Evolutionary conservation across 1,140 invertebrate species (phyloP).

Genomic region (Aricia agestis): DNA sequence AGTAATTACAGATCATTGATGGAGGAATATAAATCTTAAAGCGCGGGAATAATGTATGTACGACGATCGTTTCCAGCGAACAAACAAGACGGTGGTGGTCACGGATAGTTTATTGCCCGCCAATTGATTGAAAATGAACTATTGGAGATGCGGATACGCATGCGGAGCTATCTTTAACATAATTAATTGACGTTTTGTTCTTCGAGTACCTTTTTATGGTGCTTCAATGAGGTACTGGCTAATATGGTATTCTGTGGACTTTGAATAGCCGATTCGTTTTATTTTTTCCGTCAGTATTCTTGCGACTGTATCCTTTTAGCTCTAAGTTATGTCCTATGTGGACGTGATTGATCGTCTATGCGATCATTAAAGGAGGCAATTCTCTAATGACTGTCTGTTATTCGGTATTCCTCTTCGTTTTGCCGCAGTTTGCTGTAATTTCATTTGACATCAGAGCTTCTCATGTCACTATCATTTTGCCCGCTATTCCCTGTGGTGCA

Average conservation of each 20-base stretch:
- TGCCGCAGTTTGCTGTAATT: not conserved
- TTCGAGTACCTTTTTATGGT: constrained; percentile 11
- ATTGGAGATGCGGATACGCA: constrained; percentile 22
- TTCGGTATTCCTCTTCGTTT: not conserved
- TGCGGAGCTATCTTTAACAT: constrained; percentile 28
- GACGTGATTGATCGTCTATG: not conserved
- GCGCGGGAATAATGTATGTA: constrained; percentile 29
- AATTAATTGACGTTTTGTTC: constrained; percentile 20
- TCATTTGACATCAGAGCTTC: not conserved
- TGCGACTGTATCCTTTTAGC: not conserved
- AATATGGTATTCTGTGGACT: constrained; percentile 11
- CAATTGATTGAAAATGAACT: constrained; percentile 51
- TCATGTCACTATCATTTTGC: not conserved
- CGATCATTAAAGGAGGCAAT: not conserved
- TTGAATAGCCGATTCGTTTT: constrained; percentile 5
- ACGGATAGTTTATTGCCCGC: constrained; percentile 48
- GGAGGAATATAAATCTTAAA: constrained; percentile 40
- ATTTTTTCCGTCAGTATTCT: constrained; percentile 6
- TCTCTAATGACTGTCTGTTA: not conserved
- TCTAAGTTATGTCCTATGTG: not conserved
- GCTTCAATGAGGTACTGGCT: not conserved
- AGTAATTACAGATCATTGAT: constrained; percentile 37
- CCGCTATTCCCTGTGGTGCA: not conserved
- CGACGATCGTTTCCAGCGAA: constrained; percentile 28
- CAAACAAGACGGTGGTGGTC: constrained; percentile 45